A percentile compares a stretch with the other conserved stretches of the same genome.
Evolutionary conservation across 1,140 invertebrate genomes (phyloP).

Genomic region (Phymorhynchus buccinoides): DNA sequence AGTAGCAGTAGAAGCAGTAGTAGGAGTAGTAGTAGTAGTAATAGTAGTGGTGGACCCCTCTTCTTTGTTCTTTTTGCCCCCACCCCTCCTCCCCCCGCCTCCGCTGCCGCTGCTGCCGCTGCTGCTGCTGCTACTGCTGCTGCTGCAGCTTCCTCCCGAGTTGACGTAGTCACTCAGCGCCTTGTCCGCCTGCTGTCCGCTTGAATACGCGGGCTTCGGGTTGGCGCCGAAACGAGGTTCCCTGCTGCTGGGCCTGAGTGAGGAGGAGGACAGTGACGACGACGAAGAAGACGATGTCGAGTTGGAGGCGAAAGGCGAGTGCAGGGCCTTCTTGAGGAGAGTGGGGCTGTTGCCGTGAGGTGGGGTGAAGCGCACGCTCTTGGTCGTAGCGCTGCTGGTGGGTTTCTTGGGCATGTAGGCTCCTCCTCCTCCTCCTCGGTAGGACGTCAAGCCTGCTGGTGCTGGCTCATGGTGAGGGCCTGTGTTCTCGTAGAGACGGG

Average conservation of each 20-base stretch:
- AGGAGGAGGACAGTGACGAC: not conserved
- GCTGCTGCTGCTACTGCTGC: not conserved
- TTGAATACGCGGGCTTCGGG: not conserved
- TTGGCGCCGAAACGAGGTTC: slow-evolving; percentile 33
- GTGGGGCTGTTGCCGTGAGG: not conserved
- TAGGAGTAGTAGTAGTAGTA: too few species aligned
- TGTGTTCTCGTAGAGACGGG: not conserved
- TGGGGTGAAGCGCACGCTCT: slow-evolving; percentile 21
- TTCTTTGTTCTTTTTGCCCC: too few species aligned
- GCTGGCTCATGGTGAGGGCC: not conserved
- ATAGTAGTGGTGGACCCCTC: too few species aligned
- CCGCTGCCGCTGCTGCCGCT: not conserved
- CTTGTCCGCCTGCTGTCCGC: not conserved
- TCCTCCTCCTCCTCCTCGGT: too few species aligned
- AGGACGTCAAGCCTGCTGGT: not conserved
- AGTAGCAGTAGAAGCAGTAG: too few species aligned
- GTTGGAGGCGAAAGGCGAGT: not conserved
- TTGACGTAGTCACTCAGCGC: slow-evolving; percentile 20
- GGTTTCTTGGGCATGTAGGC: slow-evolving; percentile 35
- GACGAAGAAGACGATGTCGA: not conserved
- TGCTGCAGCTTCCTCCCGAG: not conserved
- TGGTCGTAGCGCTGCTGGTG: too few species aligned
- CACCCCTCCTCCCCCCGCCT: not conserved
- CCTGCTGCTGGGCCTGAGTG: not conserved
- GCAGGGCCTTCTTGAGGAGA: not conserved